phyloP scores from a whole-genome alignment of 2,888 invertebrate species.

The Camponotus fellah region DNA sequence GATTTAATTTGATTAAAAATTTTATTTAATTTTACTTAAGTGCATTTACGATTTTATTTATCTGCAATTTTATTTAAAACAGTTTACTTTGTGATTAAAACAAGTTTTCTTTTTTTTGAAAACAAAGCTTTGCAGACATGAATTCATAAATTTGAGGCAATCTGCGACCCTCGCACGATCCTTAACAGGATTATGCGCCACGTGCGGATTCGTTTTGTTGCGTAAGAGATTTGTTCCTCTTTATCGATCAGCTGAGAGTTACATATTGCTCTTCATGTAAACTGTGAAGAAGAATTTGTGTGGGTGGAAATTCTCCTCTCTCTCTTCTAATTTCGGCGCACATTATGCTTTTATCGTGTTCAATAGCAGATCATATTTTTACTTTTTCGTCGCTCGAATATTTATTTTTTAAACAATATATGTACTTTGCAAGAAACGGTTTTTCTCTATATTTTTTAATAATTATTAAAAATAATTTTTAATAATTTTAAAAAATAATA shows the following conservation, averaged over 20 bases:
- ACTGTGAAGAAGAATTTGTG: constrained; percentile 41
- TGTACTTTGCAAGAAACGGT: constrained; percentile 3
- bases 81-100: not conserved
- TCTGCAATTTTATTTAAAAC: not conserved
- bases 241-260: constrained; percentile 34
- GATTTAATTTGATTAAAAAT: not conserved
- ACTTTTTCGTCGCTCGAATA: constrained; percentile 21
- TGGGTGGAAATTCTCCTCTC: constrained; percentile 23
- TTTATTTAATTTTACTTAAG: constrained; percentile 9
- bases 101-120: not conserved
- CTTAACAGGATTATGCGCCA: constrained; percentile 68
- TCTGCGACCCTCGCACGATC: constrained; percentile 10
- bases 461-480: too few species aligned
- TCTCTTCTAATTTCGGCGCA: constrained; percentile 56
- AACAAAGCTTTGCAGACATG: not conserved
- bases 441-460: not conserved
- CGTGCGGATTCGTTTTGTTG: constrained; percentile 38
- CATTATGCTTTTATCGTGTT: constrained; percentile 26
- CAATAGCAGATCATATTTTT: not conserved
- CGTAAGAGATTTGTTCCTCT: constrained; percentile 40
- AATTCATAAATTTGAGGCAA: not conserved
- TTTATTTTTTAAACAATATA: constrained; percentile 6
- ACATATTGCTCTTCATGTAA: constrained; percentile 27
- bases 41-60: not conserved
- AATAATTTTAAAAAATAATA: not conserved